These are phyloP conservation scores for Aegypius monachus DNA, from an alignment of 2,113 vertebrate species.

Conservation along the genomic window DNA sequence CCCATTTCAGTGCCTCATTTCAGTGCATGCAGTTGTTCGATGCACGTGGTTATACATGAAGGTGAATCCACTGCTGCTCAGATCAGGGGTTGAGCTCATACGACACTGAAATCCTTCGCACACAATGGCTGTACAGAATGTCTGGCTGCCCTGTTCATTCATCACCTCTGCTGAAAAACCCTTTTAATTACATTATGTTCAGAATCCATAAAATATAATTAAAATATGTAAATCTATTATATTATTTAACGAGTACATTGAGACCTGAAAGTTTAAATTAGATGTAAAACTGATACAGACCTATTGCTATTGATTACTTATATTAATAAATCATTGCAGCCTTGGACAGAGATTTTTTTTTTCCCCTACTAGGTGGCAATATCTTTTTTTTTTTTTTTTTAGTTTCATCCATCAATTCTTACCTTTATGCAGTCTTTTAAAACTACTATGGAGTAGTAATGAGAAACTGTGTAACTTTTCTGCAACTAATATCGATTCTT, in stretches of 20 bases:
- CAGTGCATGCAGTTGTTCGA: neutral
- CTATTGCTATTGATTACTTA: conserved; percentile 68
- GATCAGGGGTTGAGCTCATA: neutral
- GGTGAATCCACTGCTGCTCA: neutral
- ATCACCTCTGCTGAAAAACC: conserved; percentile 63
- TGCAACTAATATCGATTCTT: neutral
- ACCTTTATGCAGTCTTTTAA: neutral
- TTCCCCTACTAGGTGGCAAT: neutral
- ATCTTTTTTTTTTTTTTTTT: neutral
- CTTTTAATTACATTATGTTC: conserved; percentile 73
- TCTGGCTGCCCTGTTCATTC: conserved; percentile 54
- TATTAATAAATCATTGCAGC: conserved; percentile 62
- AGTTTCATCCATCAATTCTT: neutral
- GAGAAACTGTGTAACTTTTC: neutral
- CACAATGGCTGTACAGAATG: neutral
- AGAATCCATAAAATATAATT: conserved; percentile 79
- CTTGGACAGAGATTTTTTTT: neutral
- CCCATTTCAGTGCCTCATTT: neutral
- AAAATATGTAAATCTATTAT: conserved; percentile 80
- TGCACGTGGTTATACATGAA: accelerated
- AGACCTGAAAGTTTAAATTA: conserved; percentile 73
- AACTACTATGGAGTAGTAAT: neutral
- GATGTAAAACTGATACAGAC: conserved; percentile 70
- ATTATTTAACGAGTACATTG: conserved; percentile 74
- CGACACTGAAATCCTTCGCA: neutral